These are phyloP conservation scores for Porites lutea DNA, from an alignment of 64 coral and sea anemone species.

Conservation along the genomic window DNA sequence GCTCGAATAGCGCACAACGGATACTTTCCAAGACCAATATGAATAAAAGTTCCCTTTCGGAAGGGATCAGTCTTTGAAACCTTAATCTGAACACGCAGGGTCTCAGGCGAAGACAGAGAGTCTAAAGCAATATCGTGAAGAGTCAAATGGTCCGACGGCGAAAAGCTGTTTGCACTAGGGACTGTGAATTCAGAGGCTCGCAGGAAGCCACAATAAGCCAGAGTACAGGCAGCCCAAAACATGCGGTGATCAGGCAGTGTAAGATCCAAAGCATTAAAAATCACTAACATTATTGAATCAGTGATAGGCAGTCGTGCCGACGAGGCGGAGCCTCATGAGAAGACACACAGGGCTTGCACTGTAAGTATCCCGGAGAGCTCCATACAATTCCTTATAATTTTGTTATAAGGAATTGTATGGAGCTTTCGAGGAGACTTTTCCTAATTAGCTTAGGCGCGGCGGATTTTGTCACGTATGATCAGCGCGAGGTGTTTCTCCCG, in stretches of 20 bases:
- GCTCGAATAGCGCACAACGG: background rate
- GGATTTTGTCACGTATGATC: no score
- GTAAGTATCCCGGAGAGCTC: no score
- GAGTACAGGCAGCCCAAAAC: background rate
- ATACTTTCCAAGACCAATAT: background rate
- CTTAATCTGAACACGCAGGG: background rate
- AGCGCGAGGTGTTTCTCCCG: no score
- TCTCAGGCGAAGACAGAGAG: background rate
- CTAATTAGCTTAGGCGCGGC: no score
- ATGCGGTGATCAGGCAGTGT: background rate
- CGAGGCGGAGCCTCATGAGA: no score
- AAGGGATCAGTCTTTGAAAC: constrained; percentile 18
- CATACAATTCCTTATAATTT: no score
- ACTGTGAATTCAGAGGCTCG: background rate
- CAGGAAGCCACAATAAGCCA: background rate
- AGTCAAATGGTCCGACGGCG: background rate
- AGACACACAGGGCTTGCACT: no score
- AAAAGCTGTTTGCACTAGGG: background rate
- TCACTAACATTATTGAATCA: background rate
- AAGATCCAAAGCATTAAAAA: background rate
- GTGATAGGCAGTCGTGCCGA: constrained; percentile 16
- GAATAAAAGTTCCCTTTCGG: background rate
- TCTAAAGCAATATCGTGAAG: background rate
- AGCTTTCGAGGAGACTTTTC: no score
- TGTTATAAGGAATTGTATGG: no score